Conservation (phyloP, 2,888 invertebrate species). For the Cantharis rustica region DNA sequence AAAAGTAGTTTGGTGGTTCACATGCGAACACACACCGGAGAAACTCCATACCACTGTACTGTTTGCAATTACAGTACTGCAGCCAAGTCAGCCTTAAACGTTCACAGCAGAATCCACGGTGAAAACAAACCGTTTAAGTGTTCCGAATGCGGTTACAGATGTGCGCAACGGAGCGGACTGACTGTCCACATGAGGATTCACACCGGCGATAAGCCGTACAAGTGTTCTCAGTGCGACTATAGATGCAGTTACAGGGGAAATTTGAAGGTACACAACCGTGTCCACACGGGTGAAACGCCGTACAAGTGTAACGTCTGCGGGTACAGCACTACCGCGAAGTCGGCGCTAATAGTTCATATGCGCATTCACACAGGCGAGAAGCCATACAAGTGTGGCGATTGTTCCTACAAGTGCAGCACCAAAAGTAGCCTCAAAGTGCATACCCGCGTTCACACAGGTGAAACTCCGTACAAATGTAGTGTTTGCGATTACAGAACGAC, state of each 20-base stretch:
- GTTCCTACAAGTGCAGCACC: slow-evolving; percentile 19
- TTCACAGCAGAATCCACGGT: slow-evolving; percentile 16
- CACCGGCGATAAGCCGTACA: slow-evolving; percentile 21
- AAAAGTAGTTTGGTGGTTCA: slow-evolving; percentile 21
- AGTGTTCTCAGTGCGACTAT: slow-evolving; percentile 19
- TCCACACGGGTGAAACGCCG: slow-evolving; percentile 24
- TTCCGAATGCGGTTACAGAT: slow-evolving; percentile 16
- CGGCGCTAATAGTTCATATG: slow-evolving; percentile 19
- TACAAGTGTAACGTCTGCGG: slow-evolving; percentile 18
- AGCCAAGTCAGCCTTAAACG: slow-evolving; percentile 17
- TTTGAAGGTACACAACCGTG: slow-evolving; percentile 20
- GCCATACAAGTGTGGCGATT: slow-evolving; percentile 19
- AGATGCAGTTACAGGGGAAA: slow-evolving; percentile 20
- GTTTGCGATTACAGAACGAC: slow-evolving; percentile 19
- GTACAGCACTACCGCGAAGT: slow-evolving; percentile 20
- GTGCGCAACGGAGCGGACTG: slow-evolving; percentile 12
- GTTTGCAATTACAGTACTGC: slow-evolving; percentile 18
- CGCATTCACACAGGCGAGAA: slow-evolving; percentile 24
- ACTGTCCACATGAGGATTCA: slow-evolving; percentile 23
- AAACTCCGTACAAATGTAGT: slow-evolving; percentile 24
- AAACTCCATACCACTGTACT: slow-evolving; percentile 20
- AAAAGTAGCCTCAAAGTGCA: slow-evolving; percentile 25
- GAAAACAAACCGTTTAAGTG: slow-evolving; percentile 23
- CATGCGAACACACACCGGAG: slow-evolving; percentile 15
- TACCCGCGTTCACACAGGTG: slow-evolving; percentile 20